Conservation (phyloP, 2,888 invertebrate genomes). For the Lithophane semibrunnea region DNA sequence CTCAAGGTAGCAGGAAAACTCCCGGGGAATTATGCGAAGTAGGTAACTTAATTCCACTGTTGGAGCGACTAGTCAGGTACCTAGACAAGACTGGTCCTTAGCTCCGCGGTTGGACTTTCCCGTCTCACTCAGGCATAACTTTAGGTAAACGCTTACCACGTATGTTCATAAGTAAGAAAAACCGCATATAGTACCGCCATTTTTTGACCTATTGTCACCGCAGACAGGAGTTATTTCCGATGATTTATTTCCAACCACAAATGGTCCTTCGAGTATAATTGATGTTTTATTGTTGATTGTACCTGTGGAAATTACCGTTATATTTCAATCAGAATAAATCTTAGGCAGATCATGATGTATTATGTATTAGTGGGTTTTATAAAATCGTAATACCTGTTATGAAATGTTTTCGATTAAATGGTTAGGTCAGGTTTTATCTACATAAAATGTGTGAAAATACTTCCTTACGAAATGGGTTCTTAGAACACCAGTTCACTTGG, state of each 20-base stretch:
- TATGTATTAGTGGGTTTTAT: neutral
- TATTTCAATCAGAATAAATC: neutral
- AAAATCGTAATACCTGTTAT: neutral
- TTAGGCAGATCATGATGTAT: neutral
- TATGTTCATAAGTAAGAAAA: constrained; percentile 38
- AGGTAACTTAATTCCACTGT: neutral
- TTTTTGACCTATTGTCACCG: neutral
- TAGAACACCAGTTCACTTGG: neutral
- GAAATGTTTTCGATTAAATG: neutral
- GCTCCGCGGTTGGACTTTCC: constrained; percentile 32
- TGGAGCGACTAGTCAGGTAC: neutral
- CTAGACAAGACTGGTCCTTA: neutral
- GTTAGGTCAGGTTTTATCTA: neutral
- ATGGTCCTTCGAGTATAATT: neutral
- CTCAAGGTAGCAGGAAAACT: neutral
- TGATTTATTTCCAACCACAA: constrained; percentile 27
- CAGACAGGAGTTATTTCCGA: neutral
- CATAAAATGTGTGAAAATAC: neutral
- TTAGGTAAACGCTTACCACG: constrained; percentile 20
- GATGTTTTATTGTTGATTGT: neutral
- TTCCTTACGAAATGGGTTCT: neutral
- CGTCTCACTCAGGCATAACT: neutral
- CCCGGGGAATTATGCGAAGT: neutral
- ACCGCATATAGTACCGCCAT: constrained; percentile 28
- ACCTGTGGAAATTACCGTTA: neutral